These are phyloP conservation scores for Cylas formicarius DNA, from an alignment of 1,140 invertebrate species.

Conservation along the genomic window DNA sequence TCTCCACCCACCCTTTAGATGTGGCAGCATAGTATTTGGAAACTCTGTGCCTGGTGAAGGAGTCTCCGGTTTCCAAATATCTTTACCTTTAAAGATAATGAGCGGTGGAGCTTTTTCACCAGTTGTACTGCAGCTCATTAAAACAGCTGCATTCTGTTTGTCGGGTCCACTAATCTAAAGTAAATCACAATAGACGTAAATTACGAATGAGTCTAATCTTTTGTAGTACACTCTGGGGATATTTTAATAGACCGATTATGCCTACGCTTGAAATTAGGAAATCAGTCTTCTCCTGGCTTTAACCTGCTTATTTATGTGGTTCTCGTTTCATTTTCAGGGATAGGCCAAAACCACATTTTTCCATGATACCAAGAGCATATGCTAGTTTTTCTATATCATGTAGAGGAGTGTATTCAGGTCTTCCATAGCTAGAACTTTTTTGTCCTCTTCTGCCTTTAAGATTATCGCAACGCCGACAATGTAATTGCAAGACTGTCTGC, in stretches of 20 bases:
- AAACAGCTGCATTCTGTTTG: slow-evolving; percentile 38
- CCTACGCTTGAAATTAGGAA: slow-evolving; percentile 34
- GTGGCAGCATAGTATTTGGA: slow-evolving; percentile 35
- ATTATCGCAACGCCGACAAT: no score
- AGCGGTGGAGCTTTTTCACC: slow-evolving; percentile 37
- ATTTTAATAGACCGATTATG: slow-evolving; percentile 31
- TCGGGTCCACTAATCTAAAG: slow-evolving; percentile 30
- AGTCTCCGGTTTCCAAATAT: slow-evolving; percentile 25
- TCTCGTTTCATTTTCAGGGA: slow-evolving; percentile 27
- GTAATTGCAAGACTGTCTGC: no score
- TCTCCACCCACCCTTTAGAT: slow-evolving; percentile 37
- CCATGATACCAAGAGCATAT: slow-evolving; percentile 27
- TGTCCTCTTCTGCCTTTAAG: slow-evolving; percentile 16
- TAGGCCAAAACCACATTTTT: slow-evolving; percentile 38
- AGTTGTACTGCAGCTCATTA: slow-evolving; percentile 33
- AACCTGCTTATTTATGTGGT: slow-evolving; percentile 36
- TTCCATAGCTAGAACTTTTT: slow-evolving; percentile 25
- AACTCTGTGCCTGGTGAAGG: slow-evolving; percentile 17
- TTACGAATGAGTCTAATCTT: slow-evolving; percentile 29
- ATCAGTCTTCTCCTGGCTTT: slow-evolving; percentile 41
- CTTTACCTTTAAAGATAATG: slow-evolving; percentile 36
- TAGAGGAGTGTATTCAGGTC: slow-evolving; percentile 24
- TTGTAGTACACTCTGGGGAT: slow-evolving; percentile 39
- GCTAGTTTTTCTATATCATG: slow-evolving; percentile 30
- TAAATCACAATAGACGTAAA: slow-evolving; percentile 33